A percentile compares a stretch with the other conserved stretches of the same genome.
Evolutionary conservation across 2,888 invertebrate species (phyloP).

Genomic region (Augochlorella aurata): DNA sequence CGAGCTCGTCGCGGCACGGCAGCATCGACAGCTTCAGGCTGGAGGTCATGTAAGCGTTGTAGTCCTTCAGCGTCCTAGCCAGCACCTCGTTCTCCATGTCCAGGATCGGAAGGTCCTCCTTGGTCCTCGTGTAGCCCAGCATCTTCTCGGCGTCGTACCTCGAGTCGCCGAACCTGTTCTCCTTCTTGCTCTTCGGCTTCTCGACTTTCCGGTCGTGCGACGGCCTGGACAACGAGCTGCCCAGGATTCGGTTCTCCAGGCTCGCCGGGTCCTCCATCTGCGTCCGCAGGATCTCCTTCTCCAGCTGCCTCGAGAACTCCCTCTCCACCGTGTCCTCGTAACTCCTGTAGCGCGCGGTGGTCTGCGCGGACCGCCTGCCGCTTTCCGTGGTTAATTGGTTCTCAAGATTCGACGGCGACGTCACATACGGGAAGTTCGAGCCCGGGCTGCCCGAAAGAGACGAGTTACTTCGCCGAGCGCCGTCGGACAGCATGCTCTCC

Average conservation of each 20-base stretch:
- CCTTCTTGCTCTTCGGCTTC: background rate
- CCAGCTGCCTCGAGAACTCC: slow-evolving; percentile 74
- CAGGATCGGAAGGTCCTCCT: slow-evolving; percentile 75
- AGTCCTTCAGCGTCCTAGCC: slow-evolving; percentile 74
- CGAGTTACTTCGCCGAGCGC: slow-evolving; percentile 8
- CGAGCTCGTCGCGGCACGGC: slow-evolving; percentile 33
- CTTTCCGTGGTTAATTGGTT: slow-evolving; percentile 53
- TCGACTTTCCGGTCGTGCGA: background rate
- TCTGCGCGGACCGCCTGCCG: slow-evolving; percentile 23
- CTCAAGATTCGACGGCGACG: slow-evolving; percentile 40
- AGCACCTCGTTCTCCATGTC: slow-evolving; percentile 77
- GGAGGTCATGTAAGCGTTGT: slow-evolving; percentile 75
- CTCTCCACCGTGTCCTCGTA: slow-evolving; percentile 71
- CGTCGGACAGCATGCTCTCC: slow-evolving; percentile 27
- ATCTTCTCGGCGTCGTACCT: slow-evolving; percentile 75
- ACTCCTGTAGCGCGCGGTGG: slow-evolving; percentile 44
- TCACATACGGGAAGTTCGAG: background rate
- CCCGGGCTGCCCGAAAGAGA: background rate
- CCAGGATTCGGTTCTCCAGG: slow-evolving; percentile 61
- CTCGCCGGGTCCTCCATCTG: slow-evolving; percentile 58
- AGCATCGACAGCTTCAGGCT: slow-evolving; percentile 58
- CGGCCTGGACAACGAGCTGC: slow-evolving; percentile 40
- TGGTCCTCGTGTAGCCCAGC: slow-evolving; percentile 75
- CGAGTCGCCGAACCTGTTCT: slow-evolving; percentile 35
- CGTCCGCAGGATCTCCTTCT: slow-evolving; percentile 72